Percentiles rank a stretch among this genome's conserved stretches.
These are phyloP conservation scores for Lottia gigantea DNA, from an alignment of 2,888 invertebrate species.

Conservation along the genomic window DNA sequence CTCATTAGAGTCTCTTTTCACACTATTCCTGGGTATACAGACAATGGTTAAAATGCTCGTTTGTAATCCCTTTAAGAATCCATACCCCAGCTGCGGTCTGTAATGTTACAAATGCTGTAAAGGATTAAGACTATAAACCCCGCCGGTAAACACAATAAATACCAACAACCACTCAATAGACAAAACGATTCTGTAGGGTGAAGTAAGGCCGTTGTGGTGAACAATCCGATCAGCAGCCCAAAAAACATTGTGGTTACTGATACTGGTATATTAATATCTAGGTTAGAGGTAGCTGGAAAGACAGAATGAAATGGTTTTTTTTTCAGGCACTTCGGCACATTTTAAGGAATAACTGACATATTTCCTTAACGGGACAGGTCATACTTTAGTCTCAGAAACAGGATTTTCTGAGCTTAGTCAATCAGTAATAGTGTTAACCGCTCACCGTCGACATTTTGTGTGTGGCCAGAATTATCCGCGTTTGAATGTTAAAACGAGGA, in stretches of 20 bases:
- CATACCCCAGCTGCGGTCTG: slow-evolving; percentile 63
- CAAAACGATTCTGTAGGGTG: slow-evolving; percentile 55
- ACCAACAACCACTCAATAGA: slow-evolving; percentile 59
- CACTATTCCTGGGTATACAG: not conserved
- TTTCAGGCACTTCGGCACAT: too few relatives aligned
- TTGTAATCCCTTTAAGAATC: not conserved
- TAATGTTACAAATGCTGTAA: slow-evolving; percentile 62
- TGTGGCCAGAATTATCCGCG: too few relatives aligned
- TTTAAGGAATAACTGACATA: too few relatives aligned
- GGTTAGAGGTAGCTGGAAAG: too few relatives aligned
- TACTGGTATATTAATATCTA: slow-evolving; percentile 31
- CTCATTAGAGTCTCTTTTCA: too few relatives aligned
- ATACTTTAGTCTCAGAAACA: too few relatives aligned
- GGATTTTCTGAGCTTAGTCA: too few relatives aligned
- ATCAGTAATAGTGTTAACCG: too few relatives aligned
- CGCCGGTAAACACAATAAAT: slow-evolving; percentile 60
- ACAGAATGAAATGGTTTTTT: too few relatives aligned
- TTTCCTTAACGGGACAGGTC: too few relatives aligned
- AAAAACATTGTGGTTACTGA: slow-evolving; percentile 57
- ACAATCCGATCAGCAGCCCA: slow-evolving; percentile 42
- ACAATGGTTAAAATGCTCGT: not conserved
- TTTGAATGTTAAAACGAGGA: too few relatives aligned
- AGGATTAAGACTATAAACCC: slow-evolving; percentile 58
- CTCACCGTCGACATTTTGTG: too few relatives aligned
- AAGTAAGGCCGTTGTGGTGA: slow-evolving; percentile 48